phyloP scores from a whole-genome alignment of 2,888 invertebrate species.

The Caenorhabditis imperialis region DNA sequence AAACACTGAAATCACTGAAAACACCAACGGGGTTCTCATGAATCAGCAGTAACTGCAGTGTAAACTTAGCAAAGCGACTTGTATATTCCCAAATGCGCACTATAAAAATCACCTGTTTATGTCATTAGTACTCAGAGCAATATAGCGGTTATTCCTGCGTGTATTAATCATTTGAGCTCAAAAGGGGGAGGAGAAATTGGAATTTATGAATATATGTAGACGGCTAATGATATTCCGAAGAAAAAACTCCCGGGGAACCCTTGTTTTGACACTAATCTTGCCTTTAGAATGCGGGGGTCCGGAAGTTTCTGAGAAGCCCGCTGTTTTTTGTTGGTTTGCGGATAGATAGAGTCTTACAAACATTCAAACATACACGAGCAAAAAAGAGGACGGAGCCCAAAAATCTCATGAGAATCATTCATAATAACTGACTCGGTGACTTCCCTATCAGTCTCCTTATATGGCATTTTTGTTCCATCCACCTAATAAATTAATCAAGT shows the following conservation, averaged over 20 bases:
- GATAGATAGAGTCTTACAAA: neutral
- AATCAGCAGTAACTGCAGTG: no score
- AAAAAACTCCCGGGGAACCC: slow-evolving; percentile 20
- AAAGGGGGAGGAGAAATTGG: neutral
- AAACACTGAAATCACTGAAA: no score
- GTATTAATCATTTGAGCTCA: slow-evolving; percentile 32
- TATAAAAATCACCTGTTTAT: slow-evolving; percentile 38
- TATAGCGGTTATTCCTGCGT: slow-evolving; percentile 33
- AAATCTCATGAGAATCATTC: slow-evolving; percentile 50
- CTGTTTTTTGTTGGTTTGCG: slow-evolving; percentile 2
- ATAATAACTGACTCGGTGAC: slow-evolving; percentile 28
- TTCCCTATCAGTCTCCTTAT: neutral
- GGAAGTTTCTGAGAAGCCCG: slow-evolving; percentile 35
- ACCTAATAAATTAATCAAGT: slow-evolving; percentile 1
- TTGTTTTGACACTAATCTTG: slow-evolving; percentile 41
- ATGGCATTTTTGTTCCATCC: neutral
- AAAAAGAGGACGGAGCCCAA: slow-evolving; percentile 16
- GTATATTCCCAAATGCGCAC: no score
- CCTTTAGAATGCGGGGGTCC: slow-evolving; percentile 18
- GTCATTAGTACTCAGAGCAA: slow-evolving; percentile 40
- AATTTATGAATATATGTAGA: slow-evolving; percentile 38
- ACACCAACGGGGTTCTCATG: no score
- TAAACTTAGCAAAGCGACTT: no score
- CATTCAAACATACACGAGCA: slow-evolving; percentile 14
- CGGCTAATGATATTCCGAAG: slow-evolving; percentile 41